Percentiles rank a stretch among this genome's conserved stretches.
Conservation (phyloP, 2,113 vertebrate genomes). For the Rhinolophus ferrumequinum region DNA sequence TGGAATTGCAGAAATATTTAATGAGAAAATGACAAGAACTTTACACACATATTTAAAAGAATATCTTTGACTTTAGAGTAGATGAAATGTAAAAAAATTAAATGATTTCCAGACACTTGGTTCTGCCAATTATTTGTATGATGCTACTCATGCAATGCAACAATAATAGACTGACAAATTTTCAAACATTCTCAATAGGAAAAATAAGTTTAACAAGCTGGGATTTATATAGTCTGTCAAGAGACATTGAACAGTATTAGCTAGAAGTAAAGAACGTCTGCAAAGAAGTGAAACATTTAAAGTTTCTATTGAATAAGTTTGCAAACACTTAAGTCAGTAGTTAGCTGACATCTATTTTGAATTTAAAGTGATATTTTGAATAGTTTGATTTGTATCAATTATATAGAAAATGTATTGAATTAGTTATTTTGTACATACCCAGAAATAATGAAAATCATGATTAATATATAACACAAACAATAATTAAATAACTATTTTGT, state of each 20-base stretch:
- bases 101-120: neutral
- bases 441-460: neutral
- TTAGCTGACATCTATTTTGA: neutral
- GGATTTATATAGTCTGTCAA: neutral
- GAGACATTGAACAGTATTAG: neutral
- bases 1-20: neutral
- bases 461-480: neutral
- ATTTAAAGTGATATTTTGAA: constrained; percentile 9
- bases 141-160: neutral
- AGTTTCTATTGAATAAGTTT: neutral
- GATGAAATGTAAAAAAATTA: neutral
- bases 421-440: neutral
- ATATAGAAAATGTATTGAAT: neutral
- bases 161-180: neutral
- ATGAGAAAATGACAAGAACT: neutral
- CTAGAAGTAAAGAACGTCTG: neutral
- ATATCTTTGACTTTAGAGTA: neutral
- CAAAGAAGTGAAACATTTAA: neutral
- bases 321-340: neutral
- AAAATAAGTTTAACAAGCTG: neutral
- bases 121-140: neutral
- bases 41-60: neutral
- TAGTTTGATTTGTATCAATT: constrained; percentile 30
- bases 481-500: neutral
- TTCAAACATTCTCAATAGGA: neutral